Conservation (phyloP, 2,888 invertebrate species). For the Lithophane ornitopus region DNA sequence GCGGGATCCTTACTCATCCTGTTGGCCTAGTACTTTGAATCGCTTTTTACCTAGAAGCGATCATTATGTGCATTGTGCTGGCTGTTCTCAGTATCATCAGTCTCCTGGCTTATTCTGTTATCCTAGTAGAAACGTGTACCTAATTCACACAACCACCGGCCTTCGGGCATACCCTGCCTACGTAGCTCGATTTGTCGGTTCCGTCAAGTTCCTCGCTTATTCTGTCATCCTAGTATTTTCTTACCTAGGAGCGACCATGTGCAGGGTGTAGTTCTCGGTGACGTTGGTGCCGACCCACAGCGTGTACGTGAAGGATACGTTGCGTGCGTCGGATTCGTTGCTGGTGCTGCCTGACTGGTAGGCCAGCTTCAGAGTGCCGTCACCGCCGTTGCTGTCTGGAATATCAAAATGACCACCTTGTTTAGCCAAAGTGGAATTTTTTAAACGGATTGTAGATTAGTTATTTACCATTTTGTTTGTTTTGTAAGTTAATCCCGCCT, state of each 20-base stretch:
- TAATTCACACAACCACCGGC: not conserved
- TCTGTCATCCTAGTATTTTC: constrained; percentile 7
- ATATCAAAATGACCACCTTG: not conserved
- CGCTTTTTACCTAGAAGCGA: no score
- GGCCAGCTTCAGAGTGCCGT: constrained; percentile 85
- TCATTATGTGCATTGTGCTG: no score
- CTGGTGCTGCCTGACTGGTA: constrained; percentile 88
- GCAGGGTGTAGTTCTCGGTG: constrained; percentile 95
- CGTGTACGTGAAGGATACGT: constrained; percentile 95
- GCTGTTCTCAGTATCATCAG: not conserved
- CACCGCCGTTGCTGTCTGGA: constrained; percentile 86
- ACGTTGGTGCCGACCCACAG: constrained; percentile 97
- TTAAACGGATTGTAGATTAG: not conserved
- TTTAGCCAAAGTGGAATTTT: not conserved
- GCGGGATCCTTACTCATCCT: not conserved
- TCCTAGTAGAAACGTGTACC: not conserved
- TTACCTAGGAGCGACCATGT: constrained; percentile 94
- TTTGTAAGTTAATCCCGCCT: no score
- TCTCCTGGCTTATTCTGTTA: not conserved
- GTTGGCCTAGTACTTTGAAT: not conserved
- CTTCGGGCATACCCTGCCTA: not conserved
- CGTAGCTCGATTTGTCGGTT: not conserved
- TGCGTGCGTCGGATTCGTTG: constrained; percentile 91
- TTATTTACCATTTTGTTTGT: no score
- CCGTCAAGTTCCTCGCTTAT: not conserved